A percentile compares a stretch with the other conserved stretches of the same genome.
These are phyloP conservation scores for Orthonychiurus folsomi DNA, from an alignment of 2,888 invertebrate genomes.

Conservation along the genomic window DNA sequence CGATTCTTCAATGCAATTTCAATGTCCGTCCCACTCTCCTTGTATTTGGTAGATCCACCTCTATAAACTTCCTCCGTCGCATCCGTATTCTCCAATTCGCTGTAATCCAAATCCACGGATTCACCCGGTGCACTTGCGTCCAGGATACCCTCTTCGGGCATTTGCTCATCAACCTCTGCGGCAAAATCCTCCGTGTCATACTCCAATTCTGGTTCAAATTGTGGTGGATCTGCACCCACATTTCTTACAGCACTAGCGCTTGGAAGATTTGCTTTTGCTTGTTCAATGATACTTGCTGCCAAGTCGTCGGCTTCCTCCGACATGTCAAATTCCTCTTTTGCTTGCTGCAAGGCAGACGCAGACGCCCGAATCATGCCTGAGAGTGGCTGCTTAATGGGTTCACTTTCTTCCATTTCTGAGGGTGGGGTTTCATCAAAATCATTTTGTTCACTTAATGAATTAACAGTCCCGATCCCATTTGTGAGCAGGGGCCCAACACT, in stretches of 20 bases:
- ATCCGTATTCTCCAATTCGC: slow-evolving; percentile 15
- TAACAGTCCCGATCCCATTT: no score
- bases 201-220: not conserved
- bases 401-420: not conserved
- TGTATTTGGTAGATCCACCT: not conserved
- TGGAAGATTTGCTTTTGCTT: slow-evolving; percentile 19
- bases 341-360: not conserved
- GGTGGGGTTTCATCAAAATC: not conserved
- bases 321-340: not conserved
- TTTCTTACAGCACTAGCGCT: not conserved
- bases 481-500: no score
- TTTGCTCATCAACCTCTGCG: slow-evolving; percentile 1
- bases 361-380: not conserved
- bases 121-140: no score
- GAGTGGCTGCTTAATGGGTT: not conserved
- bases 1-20: slow-evolving; percentile 5
- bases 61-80: not conserved
- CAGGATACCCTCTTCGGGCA: not conserved
- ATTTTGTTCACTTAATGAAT: no score
- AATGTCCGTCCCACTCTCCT: slow-evolving; percentile 3
- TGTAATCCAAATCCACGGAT: no score
- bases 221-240: not conserved
- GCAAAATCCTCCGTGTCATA: not conserved
- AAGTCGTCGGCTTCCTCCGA: not conserved
- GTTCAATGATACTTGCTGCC: not conserved